Evolutionary conservation across 2,888 invertebrate species (phyloP).

Genomic region (Trissolcus brochymenae): DNA sequence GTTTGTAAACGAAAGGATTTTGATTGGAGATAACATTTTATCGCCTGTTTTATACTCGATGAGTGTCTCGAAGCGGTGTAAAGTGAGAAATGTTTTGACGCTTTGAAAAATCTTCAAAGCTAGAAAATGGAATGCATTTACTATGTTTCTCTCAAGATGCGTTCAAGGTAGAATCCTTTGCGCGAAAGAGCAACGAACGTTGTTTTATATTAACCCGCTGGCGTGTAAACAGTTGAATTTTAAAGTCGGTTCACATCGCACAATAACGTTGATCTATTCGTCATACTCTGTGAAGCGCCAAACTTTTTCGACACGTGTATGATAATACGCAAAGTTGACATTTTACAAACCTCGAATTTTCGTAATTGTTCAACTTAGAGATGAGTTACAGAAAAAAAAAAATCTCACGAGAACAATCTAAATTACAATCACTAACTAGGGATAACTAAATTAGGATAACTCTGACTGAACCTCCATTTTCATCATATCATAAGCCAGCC

Average conservation of each 20-base stretch:
- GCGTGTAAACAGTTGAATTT: slow-evolving; percentile 49
- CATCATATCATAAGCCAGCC: slow-evolving; percentile 22
- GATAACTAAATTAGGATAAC: too few species aligned
- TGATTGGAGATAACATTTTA: too few species aligned
- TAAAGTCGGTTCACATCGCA: slow-evolving; percentile 25
- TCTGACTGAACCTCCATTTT: too few species aligned
- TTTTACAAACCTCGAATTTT: slow-evolving; percentile 20
- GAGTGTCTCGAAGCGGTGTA: neutral
- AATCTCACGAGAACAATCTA: slow-evolving; percentile 6
- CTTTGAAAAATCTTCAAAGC: neutral
- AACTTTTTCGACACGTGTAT: slow-evolving; percentile 35
- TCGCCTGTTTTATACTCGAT: too few species aligned
- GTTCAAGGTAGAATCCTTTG: slow-evolving; percentile 32
- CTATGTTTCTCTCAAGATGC: slow-evolving; percentile 28
- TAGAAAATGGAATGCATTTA: slow-evolving; percentile 30
- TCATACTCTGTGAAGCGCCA: slow-evolving; percentile 22
- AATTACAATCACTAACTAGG: slow-evolving; percentile 19
- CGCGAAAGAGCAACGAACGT: slow-evolving; percentile 28
- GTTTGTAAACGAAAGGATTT: too few species aligned
- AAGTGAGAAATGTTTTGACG: neutral
- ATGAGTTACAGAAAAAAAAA: too few species aligned
- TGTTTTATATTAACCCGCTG: slow-evolving; percentile 48
- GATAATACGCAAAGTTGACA: slow-evolving; percentile 38
- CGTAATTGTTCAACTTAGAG: slow-evolving; percentile 11
- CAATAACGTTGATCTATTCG: slow-evolving; percentile 45